Conservation (phyloP, 1,140 invertebrate genomes). For the Contarinia nasturtii region DNA sequence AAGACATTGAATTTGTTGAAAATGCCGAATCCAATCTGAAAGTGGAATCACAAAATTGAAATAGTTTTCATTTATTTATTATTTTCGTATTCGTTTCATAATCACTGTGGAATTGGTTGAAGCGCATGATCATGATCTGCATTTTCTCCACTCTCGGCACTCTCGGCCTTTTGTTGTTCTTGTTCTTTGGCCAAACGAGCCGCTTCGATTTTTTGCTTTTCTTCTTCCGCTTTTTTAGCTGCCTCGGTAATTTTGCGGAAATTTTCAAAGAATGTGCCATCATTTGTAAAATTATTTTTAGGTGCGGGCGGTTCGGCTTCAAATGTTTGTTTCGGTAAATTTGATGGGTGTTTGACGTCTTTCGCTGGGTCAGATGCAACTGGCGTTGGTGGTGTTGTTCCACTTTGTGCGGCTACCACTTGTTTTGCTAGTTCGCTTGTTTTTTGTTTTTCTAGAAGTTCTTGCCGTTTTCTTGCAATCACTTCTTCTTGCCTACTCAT, state of each 20-base stretch:
- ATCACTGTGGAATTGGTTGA: background rate
- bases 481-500: conserved; percentile 57
- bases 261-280: conserved; percentile 55
- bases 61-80: no score
- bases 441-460: conserved; percentile 46
- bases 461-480: conserved; percentile 52
- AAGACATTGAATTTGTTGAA: no score
- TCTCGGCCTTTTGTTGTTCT: conserved; percentile 24
- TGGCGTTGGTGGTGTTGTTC: conserved; percentile 10
- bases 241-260: conserved; percentile 43
- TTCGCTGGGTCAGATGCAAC: conserved; percentile 7
- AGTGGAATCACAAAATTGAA: no score
- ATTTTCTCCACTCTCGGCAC: conserved; percentile 14
- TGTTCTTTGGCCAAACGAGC: conserved; percentile 10
- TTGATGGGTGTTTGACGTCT: background rate
- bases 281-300: conserved; percentile 45
- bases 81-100: no score
- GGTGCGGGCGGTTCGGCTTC: conserved; percentile 9
- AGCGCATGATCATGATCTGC: conserved; percentile 7
- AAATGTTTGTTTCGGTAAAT: background rate
- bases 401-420: conserved; percentile 16
- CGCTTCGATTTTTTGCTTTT: no score
- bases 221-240: conserved; percentile 11
- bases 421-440: conserved; percentile 30
- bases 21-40: no score